Percentiles rank a stretch among this genome's conserved stretches.
Conservation (phyloP, 2,888 invertebrate species). For the Megaustenia siamemsis region DNA sequence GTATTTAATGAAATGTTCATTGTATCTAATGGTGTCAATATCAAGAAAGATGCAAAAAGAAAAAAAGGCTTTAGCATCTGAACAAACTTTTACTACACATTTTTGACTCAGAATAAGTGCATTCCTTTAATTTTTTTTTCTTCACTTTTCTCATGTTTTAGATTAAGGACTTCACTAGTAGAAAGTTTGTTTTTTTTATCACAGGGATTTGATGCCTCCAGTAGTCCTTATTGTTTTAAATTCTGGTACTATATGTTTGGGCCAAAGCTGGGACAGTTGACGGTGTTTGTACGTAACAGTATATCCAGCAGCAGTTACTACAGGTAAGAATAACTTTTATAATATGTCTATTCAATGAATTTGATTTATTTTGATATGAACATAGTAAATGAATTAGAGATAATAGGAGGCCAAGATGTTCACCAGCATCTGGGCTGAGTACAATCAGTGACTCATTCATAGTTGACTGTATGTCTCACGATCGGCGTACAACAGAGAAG, state of each 20-base stretch:
- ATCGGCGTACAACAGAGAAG: too few relatives aligned
- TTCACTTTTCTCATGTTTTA: background rate
- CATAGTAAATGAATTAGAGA: background rate
- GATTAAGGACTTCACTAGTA: background rate
- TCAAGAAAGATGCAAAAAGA: too few relatives aligned
- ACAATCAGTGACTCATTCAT: too few relatives aligned
- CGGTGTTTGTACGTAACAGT: conserved; percentile 30
- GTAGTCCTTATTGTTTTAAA: conserved; percentile 26
- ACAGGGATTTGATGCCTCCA: conserved; percentile 16
- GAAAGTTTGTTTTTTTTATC: conserved; percentile 10
- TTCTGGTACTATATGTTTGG: conserved; percentile 50
- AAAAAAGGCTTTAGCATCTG: too few relatives aligned
- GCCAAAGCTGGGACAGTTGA: conserved; percentile 17
- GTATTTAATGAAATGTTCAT: too few relatives aligned
- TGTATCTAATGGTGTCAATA: too few relatives aligned
- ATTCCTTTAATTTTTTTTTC: too few relatives aligned
- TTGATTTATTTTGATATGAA: background rate
- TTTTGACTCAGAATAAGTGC: too few relatives aligned
- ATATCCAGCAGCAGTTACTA: background rate
- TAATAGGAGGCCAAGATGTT: too few relatives aligned
- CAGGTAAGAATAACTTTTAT: background rate
- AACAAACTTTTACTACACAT: too few relatives aligned
- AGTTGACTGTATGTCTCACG: too few relatives aligned
- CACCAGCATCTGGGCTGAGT: too few relatives aligned
- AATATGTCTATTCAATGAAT: background rate